phyloP scores from a whole-genome alignment of 2,113 vertebrate genomes.

The Anoplopoma fimbria region DNA sequence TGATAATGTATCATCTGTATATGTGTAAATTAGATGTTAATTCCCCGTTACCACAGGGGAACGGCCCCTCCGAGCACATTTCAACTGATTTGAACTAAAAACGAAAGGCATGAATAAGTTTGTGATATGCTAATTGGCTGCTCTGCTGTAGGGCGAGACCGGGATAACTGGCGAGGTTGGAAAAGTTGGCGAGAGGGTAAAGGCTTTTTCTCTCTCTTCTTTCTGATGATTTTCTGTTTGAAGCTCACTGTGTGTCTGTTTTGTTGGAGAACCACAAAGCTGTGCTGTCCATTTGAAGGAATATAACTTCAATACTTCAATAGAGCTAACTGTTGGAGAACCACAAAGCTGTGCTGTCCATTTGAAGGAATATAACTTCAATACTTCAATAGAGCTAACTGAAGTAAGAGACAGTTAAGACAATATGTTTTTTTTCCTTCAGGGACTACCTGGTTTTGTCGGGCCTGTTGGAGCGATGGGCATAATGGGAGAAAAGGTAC shows the following conservation, averaged over 20 bases:
- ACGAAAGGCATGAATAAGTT: conserved; percentile 60
- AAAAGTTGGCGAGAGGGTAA: conserved; percentile 94
- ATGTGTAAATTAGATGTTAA: conserved; percentile 74
- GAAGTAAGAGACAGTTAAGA: conserved; percentile 33
- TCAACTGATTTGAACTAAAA: conserved; percentile 48
- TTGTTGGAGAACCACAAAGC: conserved; percentile 34
- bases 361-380: conserved; percentile 47
- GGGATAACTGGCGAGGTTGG: conserved; percentile 91
- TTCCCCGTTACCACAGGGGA: conserved; percentile 52
- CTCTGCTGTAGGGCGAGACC: conserved; percentile 89
- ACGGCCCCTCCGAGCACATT: conserved; percentile 47
- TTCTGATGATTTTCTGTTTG: conserved; percentile 45
- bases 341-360: conserved; percentile 32
- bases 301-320: too few relatives aligned
- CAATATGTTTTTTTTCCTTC: conserved; percentile 16
- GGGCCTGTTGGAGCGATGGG: conserved; percentile 90
- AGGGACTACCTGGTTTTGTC: conserved; percentile 92
- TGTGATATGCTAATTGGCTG: conserved; percentile 71
- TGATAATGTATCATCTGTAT: conserved; percentile 57
- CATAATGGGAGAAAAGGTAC: conserved; percentile 93
- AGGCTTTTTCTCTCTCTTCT: conserved; percentile 47
- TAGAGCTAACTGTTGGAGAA: too few relatives aligned
- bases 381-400: background rate
- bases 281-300: conserved; percentile 35
- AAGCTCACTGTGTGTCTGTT: conserved; percentile 48